phyloP scores from a whole-genome alignment of 2,888 invertebrate species.

The Thera britannica region DNA sequence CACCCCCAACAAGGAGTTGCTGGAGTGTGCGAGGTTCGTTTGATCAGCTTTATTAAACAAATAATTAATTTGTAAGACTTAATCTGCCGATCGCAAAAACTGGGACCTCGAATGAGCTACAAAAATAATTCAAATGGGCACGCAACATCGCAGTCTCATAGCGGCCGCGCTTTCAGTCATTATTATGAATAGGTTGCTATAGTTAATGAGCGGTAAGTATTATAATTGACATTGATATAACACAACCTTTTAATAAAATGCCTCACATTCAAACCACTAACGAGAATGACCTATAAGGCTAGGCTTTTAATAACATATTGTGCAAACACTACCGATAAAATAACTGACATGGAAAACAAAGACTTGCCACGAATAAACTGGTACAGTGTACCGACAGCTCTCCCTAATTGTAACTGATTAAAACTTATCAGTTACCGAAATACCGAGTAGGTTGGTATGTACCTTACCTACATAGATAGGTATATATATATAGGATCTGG shows the following conservation, averaged over 20 bases:
- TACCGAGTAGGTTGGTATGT: constrained; percentile 11
- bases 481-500: constrained; percentile 36
- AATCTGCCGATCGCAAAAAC: constrained; percentile 46
- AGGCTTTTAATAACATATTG: constrained; percentile 7
- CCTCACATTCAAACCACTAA: constrained; percentile 14
- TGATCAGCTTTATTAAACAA: constrained; percentile 15
- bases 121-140: constrained; percentile 77
- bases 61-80: constrained; percentile 14
- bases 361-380: background rate
- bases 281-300: constrained; percentile 3
- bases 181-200: constrained; percentile 28
- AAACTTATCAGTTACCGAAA: constrained; percentile 28
- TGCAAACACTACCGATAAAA: constrained; percentile 7
- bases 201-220: constrained; percentile 24
- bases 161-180: constrained; percentile 30
- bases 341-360: background rate
- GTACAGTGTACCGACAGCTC: constrained; percentile 1
- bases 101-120: constrained; percentile 71
- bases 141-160: constrained; percentile 53
- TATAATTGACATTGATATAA: constrained; percentile 38
- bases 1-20: constrained; percentile 73
- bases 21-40: constrained; percentile 82
- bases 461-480: constrained; percentile 10
- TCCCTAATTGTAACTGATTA: constrained; percentile 4
- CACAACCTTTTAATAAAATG: background rate